Conservation (phyloP, 2,888 invertebrate genomes). For the Cryptocephalus moraei region DNA sequence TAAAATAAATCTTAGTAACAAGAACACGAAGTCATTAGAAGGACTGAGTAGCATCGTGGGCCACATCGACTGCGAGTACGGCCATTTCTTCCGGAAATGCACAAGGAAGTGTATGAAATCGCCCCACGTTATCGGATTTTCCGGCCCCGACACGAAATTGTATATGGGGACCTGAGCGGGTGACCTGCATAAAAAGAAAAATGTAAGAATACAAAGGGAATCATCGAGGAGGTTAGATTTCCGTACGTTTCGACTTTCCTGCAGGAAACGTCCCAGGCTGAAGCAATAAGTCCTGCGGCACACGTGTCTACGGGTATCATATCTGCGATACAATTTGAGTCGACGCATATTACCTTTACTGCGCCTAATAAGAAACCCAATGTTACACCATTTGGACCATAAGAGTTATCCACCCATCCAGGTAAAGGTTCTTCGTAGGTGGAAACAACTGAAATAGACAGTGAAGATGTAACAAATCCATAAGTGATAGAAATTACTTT, state of each 20-base stretch:
- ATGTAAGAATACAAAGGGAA: not conserved
- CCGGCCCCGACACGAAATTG: not conserved
- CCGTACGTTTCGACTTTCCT: not conserved
- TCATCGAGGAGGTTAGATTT: not conserved
- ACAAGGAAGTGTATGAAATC: not conserved
- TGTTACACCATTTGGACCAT: conserved; percentile 73
- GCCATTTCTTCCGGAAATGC: not conserved
- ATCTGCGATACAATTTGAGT: conserved; percentile 59
- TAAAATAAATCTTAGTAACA: not conserved
- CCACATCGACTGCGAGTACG: not conserved
- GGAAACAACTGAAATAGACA: conserved; percentile 42
- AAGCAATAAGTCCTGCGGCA: conserved; percentile 70
- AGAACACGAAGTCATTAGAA: not conserved
- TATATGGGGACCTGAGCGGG: not conserved
- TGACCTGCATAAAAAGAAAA: not conserved
- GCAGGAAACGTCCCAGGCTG: conserved; percentile 56
- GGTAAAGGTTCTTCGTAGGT: conserved; percentile 64
- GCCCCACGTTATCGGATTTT: not conserved
- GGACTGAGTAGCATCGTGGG: not conserved
- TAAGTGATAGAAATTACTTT: no score
- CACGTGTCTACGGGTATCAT: conserved; percentile 69
- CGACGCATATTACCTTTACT: conserved; percentile 61
- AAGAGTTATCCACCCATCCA: conserved; percentile 87
- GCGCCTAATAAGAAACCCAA: conserved; percentile 71
- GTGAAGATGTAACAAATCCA: conserved; percentile 20